A percentile compares a stretch with the other conserved stretches of the same genome.
These are phyloP conservation scores for Tylochromis polylepis DNA, from an alignment of 2,113 vertebrate genomes.

Conservation along the genomic window DNA sequence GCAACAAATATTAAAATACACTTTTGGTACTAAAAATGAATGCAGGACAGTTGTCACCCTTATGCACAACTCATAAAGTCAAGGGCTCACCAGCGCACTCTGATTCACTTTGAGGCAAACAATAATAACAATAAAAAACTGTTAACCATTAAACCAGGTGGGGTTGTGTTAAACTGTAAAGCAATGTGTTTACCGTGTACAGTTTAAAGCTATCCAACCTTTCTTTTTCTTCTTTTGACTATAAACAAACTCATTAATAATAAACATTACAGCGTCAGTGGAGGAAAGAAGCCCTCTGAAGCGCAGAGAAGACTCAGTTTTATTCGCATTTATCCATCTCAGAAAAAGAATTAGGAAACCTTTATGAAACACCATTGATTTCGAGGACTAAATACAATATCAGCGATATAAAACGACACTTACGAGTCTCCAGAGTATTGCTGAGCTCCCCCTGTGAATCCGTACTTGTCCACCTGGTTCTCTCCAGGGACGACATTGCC, in stretches of 20 bases:
- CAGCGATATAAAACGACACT: conserved; percentile 31
- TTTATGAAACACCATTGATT: not conserved
- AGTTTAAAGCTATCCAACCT: not conserved
- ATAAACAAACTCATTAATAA: not conserved
- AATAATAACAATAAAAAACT: not conserved
- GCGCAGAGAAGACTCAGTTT: not conserved
- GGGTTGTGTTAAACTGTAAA: not conserved
- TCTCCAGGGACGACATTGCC: conserved; percentile 67
- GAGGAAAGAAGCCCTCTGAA: not conserved
- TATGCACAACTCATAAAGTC: not conserved
- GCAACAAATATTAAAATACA: not conserved
- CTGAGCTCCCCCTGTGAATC: conserved; percentile 86
- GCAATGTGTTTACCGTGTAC: not conserved
- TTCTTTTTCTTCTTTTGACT: not conserved
- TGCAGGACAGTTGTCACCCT: not conserved
- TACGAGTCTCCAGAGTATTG: conserved; percentile 71
- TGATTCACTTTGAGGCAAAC: not conserved
- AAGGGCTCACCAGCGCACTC: not conserved
- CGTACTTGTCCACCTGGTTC: conserved; percentile 84
- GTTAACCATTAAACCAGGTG: not conserved
- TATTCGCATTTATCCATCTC: not conserved
- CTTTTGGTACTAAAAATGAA: not conserved
- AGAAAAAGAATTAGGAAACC: not conserved
- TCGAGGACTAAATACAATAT: not conserved
- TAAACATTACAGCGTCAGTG: not conserved